A percentile compares a stretch with the other conserved stretches of the same genome.
Conservation (phyloP, 2,888 invertebrate species). For the Cistogaster globosa region DNA sequence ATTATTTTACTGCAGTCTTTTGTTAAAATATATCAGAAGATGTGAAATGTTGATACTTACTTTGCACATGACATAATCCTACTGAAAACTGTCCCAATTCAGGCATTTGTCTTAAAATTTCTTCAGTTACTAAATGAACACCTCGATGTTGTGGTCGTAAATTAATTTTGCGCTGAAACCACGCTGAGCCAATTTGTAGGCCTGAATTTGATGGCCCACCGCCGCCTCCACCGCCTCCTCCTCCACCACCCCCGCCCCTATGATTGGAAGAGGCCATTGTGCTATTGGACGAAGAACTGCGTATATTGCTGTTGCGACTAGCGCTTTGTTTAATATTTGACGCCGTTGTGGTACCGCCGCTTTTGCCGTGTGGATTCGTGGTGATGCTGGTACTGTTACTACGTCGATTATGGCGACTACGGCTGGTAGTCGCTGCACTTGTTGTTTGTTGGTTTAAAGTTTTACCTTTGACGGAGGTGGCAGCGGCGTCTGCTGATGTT, state of each 20-base stretch:
- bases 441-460: slow-evolving; percentile 46
- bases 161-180: slow-evolving; percentile 99
- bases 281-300: slow-evolving; percentile 83
- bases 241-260: slow-evolving; percentile 79
- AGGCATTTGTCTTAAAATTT: slow-evolving; percentile 96
- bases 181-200: slow-evolving; percentile 97
- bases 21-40: background rate
- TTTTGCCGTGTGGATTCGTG: slow-evolving; percentile 74
- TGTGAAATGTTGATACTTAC: slow-evolving; percentile 86
- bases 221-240: slow-evolving; percentile 73
- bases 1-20: background rate
- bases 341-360: slow-evolving; percentile 75
- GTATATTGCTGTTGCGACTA: slow-evolving; percentile 82
- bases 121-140: slow-evolving; percentile 98
- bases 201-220: slow-evolving; percentile 85
- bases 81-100: slow-evolving; percentile 97
- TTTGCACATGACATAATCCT: slow-evolving; percentile 98
- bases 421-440: slow-evolving; percentile 58
- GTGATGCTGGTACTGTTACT: slow-evolving; percentile 72
- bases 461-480: slow-evolving; percentile 56
- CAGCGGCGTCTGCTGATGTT: slow-evolving; percentile 50
- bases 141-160: slow-evolving; percentile 97
- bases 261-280: slow-evolving; percentile 84
- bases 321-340: slow-evolving; percentile 81
- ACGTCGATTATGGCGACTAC: slow-evolving; percentile 72